Base-by-base conservation (phyloP, 2,888 invertebrate genomes). In the Hypercompe scribonia region DNA sequence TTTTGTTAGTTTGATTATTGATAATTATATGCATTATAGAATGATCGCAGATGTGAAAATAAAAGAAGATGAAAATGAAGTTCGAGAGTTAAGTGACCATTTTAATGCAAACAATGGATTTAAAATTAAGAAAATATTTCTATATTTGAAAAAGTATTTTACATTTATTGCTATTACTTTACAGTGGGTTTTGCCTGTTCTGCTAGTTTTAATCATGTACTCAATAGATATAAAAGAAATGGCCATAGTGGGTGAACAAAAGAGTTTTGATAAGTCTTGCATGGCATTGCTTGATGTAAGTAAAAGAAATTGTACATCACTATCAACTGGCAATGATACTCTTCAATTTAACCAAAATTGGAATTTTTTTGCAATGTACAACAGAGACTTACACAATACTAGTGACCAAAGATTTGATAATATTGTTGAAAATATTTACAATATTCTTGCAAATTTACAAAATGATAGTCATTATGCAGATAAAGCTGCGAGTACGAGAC, bases 21-120 rank as follows among this genome's bases (percentile, higher is more conserved):
- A 95, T 73, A 95, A 95, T 81, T 95, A 94, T 73, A 90, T 95
- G 91, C 94, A 95, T 82, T 95, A 94, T 78, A 91, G 82, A 85
- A 91, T 93, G 87, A 75, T 94, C 50, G 80, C 84, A 24, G 89
- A 91, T 46, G 85, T 86, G 1, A 90, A 92, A 73, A 84, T 79
- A 39, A 88, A 88, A 73, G 91, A 92, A 72, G 89, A 92, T 33
- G 91, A 92, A 73, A 91, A 90, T 80, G 78, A 80, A 54, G 92
- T 95, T 0, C 86, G 88, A 71, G 89, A 90, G 72, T 78, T 94
- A 8, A 78, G 78, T 28, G 82, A 86, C 31, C 79, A 81, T 70
- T 76, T 82, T 3, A 78, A 77, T 72, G 77, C 70, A 8, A 75
- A 76, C 31, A 65, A 74, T 1, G 74, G 78, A 65, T 77, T 84